Base-by-base conservation (phyloP, 2,113 vertebrate genomes). In the Hystrix cristata region DNA sequence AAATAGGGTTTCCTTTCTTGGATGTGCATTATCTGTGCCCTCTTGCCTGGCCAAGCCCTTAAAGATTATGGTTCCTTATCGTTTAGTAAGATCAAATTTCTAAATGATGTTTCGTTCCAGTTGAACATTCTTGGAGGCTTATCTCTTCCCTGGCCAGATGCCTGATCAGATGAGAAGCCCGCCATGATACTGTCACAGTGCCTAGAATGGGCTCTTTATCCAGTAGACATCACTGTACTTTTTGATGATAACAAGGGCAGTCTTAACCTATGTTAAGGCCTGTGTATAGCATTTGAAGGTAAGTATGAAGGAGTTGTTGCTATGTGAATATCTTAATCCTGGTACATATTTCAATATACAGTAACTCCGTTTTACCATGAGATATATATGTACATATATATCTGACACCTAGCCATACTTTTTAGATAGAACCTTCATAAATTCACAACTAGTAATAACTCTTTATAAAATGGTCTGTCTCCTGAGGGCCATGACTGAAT, bases 101-200 rank as follows among this genome's bases (percentile, higher is more conserved):
- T 97, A 97, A 98, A 98, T 97, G 97, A 97, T 97, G 97, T 97
- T 97, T 97, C 97, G 86, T 98, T 98, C 97, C 96, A 98, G 96
- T 97, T 98, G 96, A 97, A 97, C 96, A 94, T 96, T 98, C 96
- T 98, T 97, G 97, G 97, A 97, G 98, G 97, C 97, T 97, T 97
- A 97, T 97, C 94, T 97, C 97, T 97, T 97, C 98, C 98, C 96
- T 98, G 98, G 97, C 97, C 97, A 97, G 97, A 98, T 98, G 98
- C 98, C 98, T 97, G 97, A 97, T 97, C 98, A 97, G 97, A 97
- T 98, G 98, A 97, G 97, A 97, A 97, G 96, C 97, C 97, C 95
- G 95, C 97, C 97, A 97, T 97, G 97, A 98, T 96, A 95, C 97
- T 97, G 96, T 97, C 96, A 96, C 95, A 97, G 97, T 96, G 97